phyloP scores from a whole-genome alignment of 2,888 invertebrate species.

The Neoitamus cyanurus region DNA sequence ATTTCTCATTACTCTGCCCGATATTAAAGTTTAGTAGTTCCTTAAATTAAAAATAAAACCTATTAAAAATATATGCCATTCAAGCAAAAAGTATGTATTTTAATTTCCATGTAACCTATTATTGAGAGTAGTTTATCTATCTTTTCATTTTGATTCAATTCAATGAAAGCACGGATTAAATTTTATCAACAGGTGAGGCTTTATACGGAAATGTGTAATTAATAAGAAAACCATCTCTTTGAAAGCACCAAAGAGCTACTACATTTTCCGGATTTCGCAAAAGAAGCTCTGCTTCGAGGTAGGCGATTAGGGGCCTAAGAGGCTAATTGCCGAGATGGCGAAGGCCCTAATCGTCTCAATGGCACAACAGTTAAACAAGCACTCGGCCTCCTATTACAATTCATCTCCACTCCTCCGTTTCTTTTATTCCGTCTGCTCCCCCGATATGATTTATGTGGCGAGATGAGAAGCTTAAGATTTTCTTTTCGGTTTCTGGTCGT shows the following conservation, averaged over 20 bases:
- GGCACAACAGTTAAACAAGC: background rate
- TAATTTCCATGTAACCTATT: too few relatives aligned
- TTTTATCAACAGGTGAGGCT: background rate
- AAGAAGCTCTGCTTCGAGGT: background rate
- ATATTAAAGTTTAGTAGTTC: too few relatives aligned
- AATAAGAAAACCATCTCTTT: background rate
- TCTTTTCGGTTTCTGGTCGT: slow-evolving; percentile 14
- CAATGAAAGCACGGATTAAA: background rate
- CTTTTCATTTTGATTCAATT: background rate
- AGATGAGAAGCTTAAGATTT: slow-evolving; percentile 23
- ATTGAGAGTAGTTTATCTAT: too few relatives aligned
- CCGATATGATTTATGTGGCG: slow-evolving; percentile 40
- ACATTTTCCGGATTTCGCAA: background rate
- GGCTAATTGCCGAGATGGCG: background rate
- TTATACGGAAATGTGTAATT: background rate
- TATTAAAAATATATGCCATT: too few relatives aligned
- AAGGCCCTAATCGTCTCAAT: slow-evolving; percentile 4
- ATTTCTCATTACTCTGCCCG: too few relatives aligned
- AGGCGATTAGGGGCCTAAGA: background rate
- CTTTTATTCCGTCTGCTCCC: slow-evolving; percentile 20
- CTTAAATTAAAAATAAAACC: too few relatives aligned
- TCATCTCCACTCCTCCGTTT: background rate
- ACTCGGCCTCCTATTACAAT: slow-evolving; percentile 1
- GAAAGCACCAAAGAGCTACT: background rate
- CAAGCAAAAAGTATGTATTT: too few relatives aligned